Evolutionary conservation across 1,140 invertebrate genomes (phyloP), one percentile per base, ranked within the genome.

Genomic region (Rhopalosiphum maidis): DNA sequence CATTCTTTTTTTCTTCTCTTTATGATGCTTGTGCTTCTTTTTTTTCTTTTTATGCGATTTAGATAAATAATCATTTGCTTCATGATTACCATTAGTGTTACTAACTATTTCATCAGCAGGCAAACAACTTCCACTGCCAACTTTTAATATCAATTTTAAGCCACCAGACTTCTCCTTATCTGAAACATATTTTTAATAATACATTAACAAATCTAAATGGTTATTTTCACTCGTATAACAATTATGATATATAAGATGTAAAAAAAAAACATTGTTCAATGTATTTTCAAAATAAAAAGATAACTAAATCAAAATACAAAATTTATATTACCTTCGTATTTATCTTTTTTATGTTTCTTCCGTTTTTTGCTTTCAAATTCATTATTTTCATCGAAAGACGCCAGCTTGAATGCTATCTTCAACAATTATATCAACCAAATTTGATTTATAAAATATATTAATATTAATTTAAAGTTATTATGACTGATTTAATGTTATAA

Each of bases 101-200:
- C 95, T 95, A 93, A 95, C 96, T 95, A 97, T 96, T 95, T 97
- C 97, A 0, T 97, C 97, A 5, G 97, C 97, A 77, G 93, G 91
- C 37, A 91, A 92, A 43, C 90, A 92, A 21, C 96, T 96, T 94
- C 96, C 96, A 87, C 95, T 96, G 9, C 97, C 97, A n/a, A 98
- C 97, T 95, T 98, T 98, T 41, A 98, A 95, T 88, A 98, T 98
- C 54, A 98, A 95, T 94, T 98, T 98, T 46, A 98, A 94, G 68
- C 96, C 96, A 60, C 91, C 91, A 96, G 96, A 46, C 18, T 93
- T 93, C 5, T 93, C 93, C 54, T 90, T 85, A 93, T 90, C 93
- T 93, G 68, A 93, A 93, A 88, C 15, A 60, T 30, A 35, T 25
- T 46, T 4, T 11, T 86, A n/a, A 41, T 11, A 11, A 85, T 85